A percentile compares a stretch with the other conserved stretches of the same genome.
Evolutionary conservation across 2,888 invertebrate genomes (phyloP).

Genomic region (Corythucha ciliata): DNA sequence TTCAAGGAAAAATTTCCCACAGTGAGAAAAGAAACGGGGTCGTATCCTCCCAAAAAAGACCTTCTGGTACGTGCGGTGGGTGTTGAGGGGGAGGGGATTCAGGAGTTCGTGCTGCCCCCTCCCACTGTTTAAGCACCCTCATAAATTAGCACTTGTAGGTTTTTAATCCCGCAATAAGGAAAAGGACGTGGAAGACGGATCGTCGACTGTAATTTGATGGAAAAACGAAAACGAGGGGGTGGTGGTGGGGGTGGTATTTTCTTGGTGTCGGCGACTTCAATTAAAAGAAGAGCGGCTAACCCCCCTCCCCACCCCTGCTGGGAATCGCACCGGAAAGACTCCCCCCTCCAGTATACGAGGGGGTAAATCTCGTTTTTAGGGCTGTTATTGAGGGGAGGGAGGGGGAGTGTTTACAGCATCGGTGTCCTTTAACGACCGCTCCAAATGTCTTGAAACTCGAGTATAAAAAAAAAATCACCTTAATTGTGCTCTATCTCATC

Average conservation of each 20-base stretch:
- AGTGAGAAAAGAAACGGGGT: no score
- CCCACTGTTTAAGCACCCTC: constrained; percentile 27
- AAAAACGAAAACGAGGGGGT: no score
- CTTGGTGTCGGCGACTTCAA: constrained; percentile 24
- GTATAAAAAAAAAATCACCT: constrained; percentile 18
- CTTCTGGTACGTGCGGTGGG: no score
- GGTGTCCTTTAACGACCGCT: constrained; percentile 27
- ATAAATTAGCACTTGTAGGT: constrained; percentile 32
- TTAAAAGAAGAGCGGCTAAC: constrained; percentile 24
- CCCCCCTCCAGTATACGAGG: no score
- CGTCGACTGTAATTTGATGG: constrained; percentile 28
- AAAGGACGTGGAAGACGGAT: constrained; percentile 28
- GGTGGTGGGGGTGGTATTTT: no score
- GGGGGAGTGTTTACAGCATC: constrained; percentile 26
- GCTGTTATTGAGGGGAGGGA: constrained; percentile 21
- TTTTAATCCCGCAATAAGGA: constrained; percentile 32
- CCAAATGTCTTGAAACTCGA: constrained; percentile 27
- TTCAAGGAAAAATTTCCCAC: no score
- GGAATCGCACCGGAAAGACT: neutral
- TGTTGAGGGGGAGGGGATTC: no score
- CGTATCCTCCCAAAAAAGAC: no score
- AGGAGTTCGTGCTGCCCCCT: constrained; percentile 17
- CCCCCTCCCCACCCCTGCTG: no score
- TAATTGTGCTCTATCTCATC: neutral
- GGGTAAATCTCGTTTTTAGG: constrained; percentile 10